Percentiles rank a stretch among this genome's conserved stretches.
These are phyloP conservation scores for Anolis apletophallus DNA, from an alignment of 2,797 vertebrate species.

Conservation along the genomic window DNA sequence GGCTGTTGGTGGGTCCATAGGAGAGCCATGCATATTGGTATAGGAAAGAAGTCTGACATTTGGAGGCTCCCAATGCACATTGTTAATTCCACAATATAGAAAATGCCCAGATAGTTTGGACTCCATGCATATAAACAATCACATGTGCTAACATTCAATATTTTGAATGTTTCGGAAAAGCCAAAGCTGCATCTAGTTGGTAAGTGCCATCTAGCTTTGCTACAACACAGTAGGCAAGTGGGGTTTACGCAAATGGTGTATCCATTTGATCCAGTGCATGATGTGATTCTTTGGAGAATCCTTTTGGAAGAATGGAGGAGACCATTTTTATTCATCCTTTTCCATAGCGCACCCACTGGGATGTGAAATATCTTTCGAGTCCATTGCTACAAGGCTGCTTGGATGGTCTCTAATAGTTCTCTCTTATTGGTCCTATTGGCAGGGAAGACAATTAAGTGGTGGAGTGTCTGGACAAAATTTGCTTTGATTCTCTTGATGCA, in stretches of 20 bases:
- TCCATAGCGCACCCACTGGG: neutral
- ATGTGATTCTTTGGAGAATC: neutral
- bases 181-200: neutral
- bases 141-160: neutral
- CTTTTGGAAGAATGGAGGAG: neutral
- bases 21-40: too few relatives aligned
- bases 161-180: neutral
- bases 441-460: neutral
- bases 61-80: neutral
- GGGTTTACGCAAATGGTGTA: neutral
- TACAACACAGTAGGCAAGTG: neutral
- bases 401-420: neutral
- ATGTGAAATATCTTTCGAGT: neutral
- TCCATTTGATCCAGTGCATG: neutral
- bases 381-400: neutral
- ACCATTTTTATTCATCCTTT: neutral
- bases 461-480: slow-evolving; percentile 9
- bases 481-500: neutral
- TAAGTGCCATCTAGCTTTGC: too few relatives aligned
- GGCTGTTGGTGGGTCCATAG: neutral
- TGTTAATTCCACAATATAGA: neutral
- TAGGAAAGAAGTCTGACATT: neutral
- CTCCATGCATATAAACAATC: neutral
- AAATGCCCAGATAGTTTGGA: neutral
- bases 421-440: neutral